Evolutionary conservation across 2,113 vertebrate genomes (phyloP).

Genomic region (Oxyruncus cristatus): DNA sequence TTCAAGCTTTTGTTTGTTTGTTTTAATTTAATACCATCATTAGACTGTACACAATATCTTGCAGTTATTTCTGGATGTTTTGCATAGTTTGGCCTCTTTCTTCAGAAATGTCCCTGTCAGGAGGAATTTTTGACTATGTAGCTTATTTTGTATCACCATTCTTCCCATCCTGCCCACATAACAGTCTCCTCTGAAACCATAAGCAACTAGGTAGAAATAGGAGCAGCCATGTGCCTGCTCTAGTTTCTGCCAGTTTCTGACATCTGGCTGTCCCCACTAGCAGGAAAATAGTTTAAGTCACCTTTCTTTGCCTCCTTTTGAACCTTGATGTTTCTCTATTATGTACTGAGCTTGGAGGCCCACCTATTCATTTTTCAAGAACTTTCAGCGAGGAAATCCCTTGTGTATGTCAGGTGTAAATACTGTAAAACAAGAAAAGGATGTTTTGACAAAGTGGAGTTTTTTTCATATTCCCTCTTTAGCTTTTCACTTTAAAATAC

Average conservation of each 20-base stretch:
- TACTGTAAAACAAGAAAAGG: neutral
- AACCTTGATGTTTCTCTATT: neutral
- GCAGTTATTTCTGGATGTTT: neutral
- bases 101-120: neutral
- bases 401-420: neutral
- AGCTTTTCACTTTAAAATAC: neutral
- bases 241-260: neutral
- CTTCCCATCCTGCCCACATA: neutral
- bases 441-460: neutral
- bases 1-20: neutral
- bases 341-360: neutral
- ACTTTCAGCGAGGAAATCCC: neutral
- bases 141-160: neutral
- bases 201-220: neutral
- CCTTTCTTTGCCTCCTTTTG: neutral
- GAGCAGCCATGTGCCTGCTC: neutral
- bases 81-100: neutral
- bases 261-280: neutral
- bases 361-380: neutral
- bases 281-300: neutral
- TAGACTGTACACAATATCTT: neutral
- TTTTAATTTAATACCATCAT: neutral
- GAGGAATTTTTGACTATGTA: neutral
- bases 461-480: neutral
- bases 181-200: constrained; percentile 12